Base-by-base conservation (phyloP, 2,888 invertebrate species). In the Acrobasis repandana region DNA sequence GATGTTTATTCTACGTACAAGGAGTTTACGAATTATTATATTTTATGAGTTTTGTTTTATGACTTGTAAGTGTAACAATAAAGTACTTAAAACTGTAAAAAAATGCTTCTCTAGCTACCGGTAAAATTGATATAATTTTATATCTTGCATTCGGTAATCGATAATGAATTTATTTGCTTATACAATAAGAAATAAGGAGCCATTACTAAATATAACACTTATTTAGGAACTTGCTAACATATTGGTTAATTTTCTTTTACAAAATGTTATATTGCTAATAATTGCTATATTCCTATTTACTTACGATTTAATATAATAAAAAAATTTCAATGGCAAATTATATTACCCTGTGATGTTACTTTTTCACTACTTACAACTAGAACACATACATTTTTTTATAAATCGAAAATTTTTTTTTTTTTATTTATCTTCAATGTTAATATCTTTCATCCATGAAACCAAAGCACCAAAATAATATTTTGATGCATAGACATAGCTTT, bases 271-370 rank as follows among this genome's bases (percentile, higher is more conserved):
- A 14, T 43, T 14, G n/a, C 43, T 14, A 14, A 43, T 43, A 43
- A 43, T 14, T 43, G 3, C 3, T n/a, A 3, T 14, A 4, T 11
- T 3, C 43, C 6, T 14, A 43, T 43, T n/a, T 43, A 43, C 43
- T 43, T n/a, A 43, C 38, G n/a, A 43, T 14, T 43, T 43, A 50
- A 48, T 52, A 58, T 61, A 61, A 18, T 49, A 28, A 60, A 48
- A 34, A 10, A 43, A 61, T 62, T 54, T 61, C 49, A 61, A 65
- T 73, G 73, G 72, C 72, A 73, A 71, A 67, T 64, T 38, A 67
- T 66, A 66, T 66, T 72, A 72, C 73, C 73, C 73, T 73, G 73
- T 73, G 65, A 58, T 63, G 67, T 67, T 58, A 48, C 58, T 58
- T 47, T 15, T 33, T 11, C 15, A 33, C 14, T 56, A 56, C 16